Base-by-base conservation (phyloP, 2,797 vertebrate genomes). In the Cuniculus paca region DNA sequence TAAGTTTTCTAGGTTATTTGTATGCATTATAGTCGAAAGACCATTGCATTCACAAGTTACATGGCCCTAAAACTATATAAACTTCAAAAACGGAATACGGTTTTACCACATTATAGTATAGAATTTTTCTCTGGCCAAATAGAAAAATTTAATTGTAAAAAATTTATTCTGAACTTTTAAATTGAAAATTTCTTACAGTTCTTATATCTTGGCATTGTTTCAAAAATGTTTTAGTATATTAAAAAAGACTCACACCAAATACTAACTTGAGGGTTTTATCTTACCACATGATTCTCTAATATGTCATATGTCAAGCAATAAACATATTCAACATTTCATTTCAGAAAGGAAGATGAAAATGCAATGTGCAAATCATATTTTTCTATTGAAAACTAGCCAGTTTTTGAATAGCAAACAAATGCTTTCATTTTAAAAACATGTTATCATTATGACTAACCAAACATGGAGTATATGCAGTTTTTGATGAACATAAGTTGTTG, bases 261-360 rank as follows among this genome's bases (percentile, higher is more conserved):
- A 80, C 94, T 93, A 96, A 91, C 95, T 95, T 52, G 88, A 95
- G 88, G 82, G 80, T 94, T 96, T 97, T 97, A 90, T 95, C 93
- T 96, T 94, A 92, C 78, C 75, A 96, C 88, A 95, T 95, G 61
- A 34, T 83, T 31, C 61, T 95, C 97, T 97, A 97, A 96, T 89
- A 90, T 48, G 85, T 96, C 93, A 96, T 80, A 96, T 94, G 94
- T 97, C 45, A 97, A 97, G 94, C 36, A 96, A 97, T 96, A 86
- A 96, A 97, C 63, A 96, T 95, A 48, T 96, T 88, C 6, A 96
- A 72, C 97, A 97, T 92, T 96, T 82, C 94, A 96, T 97, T 93
- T 91, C 75, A 89, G 93, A 95, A 94, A 95, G 72, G 80, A 97
- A 31, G 63, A 98, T 91, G 80, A 94, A 97, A 97, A 97, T 60